Evolutionary conservation across 2,888 invertebrate species (phyloP).

Genomic region (Melangyna quadrimaculata): DNA sequence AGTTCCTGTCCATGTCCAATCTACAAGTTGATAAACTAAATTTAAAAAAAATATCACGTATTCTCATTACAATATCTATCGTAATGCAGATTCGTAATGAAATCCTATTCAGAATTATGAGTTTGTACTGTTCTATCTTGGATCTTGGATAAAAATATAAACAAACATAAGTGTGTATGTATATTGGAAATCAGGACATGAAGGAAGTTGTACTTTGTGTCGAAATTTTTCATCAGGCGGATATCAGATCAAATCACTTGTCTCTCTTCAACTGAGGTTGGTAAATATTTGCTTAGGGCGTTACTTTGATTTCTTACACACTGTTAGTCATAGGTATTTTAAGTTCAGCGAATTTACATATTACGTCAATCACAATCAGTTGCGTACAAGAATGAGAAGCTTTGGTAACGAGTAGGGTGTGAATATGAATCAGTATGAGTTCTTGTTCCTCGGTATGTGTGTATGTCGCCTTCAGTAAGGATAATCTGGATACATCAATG

Average conservation of each 20-base stretch:
- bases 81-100: conserved; percentile 50
- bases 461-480: not conserved
- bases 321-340: conserved; percentile 38
- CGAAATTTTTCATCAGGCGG: conserved; percentile 30
- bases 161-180: not conserved
- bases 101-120: conserved; percentile 66
- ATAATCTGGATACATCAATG: conserved; percentile 20
- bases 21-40: not conserved
- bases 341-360: conserved; percentile 49
- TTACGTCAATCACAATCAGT: conserved; percentile 47
- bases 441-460: not conserved
- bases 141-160: conserved; percentile 50
- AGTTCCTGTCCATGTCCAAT: not conserved
- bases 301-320: conserved; percentile 51
- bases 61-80: conserved; percentile 45
- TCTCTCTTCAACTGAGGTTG: conserved; percentile 40
- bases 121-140: conserved; percentile 63
- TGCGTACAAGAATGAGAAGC: not conserved
- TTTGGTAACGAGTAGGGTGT: conserved; percentile 1
- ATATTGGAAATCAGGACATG: conserved; percentile 40
- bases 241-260: conserved; percentile 62
- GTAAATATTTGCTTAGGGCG: conserved; percentile 66
- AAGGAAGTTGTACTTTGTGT: conserved; percentile 23
- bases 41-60: conserved; percentile 58
- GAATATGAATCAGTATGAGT: not conserved